These are phyloP conservation scores for Euphysa ruthae DNA, from an alignment of 30 jellyfish, hydroid and myxozoan species.

Conservation along the genomic window DNA sequence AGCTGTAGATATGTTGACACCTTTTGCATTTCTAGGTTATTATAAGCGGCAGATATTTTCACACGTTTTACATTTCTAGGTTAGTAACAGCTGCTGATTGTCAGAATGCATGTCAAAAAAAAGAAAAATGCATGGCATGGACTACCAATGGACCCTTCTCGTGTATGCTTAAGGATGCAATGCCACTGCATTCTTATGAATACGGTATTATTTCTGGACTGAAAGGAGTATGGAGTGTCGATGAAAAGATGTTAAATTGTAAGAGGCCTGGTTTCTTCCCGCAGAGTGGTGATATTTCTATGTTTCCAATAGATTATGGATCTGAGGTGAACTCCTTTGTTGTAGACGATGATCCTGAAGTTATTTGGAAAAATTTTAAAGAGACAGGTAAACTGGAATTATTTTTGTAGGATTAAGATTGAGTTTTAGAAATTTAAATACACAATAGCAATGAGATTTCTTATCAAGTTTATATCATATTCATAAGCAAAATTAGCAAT, in stretches of 20 bases:
- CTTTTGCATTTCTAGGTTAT: too few species aligned
- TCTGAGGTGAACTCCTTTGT: conserved; percentile 32
- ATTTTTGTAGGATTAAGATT: too few species aligned
- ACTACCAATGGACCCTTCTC: conserved; percentile 95
- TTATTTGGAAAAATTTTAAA: conserved; percentile 60
- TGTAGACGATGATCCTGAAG: conserved; percentile 61
- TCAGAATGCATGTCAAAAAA: conserved; percentile 89
- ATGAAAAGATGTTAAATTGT: conserved; percentile 42
- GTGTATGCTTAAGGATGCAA: conserved; percentile 84
- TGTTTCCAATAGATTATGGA: conserved; percentile 45
- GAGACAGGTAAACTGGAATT: conserved; percentile 38
- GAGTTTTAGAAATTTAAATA: too few species aligned
- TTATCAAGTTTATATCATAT: too few species aligned
- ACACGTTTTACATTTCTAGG: conserved; percentile 19
- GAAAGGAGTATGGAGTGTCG: conserved; percentile 69
- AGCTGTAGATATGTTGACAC: too few species aligned
- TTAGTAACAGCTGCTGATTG: conserved; percentile 90
- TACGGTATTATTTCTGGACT: conserved; percentile 92
- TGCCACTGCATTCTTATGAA: conserved; percentile 91
- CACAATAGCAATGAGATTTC: too few species aligned
- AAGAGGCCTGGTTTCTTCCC: conserved; percentile 81
- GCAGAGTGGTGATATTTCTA: conserved; percentile 82
- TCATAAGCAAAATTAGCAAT: too few species aligned
- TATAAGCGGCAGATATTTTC: conserved; percentile 66
- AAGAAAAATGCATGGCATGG: conserved; percentile 88